Base-by-base conservation (phyloP, 2,797 vertebrate species). In the Pagetopsis macropterus region DNA sequence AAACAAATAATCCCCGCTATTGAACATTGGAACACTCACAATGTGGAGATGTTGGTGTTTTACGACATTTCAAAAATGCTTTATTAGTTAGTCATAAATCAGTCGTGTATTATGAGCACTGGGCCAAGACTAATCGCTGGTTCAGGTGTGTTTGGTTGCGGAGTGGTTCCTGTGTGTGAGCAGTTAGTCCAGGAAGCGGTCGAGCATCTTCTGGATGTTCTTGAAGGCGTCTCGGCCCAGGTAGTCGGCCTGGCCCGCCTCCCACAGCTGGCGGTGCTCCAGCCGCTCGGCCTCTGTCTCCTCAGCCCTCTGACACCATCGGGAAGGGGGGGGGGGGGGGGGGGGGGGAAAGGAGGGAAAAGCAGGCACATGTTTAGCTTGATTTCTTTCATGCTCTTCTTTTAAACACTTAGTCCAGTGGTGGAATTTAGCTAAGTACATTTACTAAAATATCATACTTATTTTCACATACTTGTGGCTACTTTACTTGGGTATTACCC, bases 171-270 rank as follows among this genome's bases (percentile, higher is more conserved):
- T 10, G 37, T 13, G n/a, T 16, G 9, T 3, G 9, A 14, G 41
- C n/a, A 8, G 40, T 85, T 85, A 94, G 43, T 93, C 72, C 76
- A 96, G 94, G 87, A 96, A 95, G 17, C 79, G 75, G 82, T 95
- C 93, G 69, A 95, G 76, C 83, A 94, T 95, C 77, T 84, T 93
- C 75, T 90, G 91, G 43, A 94, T 96, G 87, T 95, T 91, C 4
- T 92, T 79, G 68, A 94, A 95, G 58, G 94, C 84, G 9, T 96
- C 92, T 82, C 92, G 94, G 49, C 95, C 96, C 84, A 93, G 70
- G 54, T 96, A 96, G 87, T 98, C 95, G 1, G 70, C 86, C 4
- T 78, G 87, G 2, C 95, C 94, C 48, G 87, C 88, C 81, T 96
- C 95, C 95, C 94, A 93, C 73, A 83, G 91, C 43, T 82, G 89